These are phyloP conservation scores for Drosophila anomelani DNA, from an alignment of 2,888 invertebrate species.

Conservation along the genomic window DNA sequence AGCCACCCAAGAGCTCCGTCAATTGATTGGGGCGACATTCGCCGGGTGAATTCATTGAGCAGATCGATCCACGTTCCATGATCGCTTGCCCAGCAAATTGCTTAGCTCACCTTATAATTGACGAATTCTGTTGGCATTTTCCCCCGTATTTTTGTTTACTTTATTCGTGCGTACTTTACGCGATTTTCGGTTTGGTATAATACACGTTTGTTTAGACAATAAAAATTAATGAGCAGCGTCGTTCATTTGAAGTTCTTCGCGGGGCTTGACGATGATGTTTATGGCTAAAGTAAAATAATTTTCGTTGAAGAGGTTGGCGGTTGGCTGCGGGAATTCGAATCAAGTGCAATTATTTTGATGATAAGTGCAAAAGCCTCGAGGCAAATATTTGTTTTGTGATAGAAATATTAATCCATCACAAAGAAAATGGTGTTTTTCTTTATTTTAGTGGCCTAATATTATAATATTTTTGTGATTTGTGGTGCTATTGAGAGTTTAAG, in stretches of 20 bases:
- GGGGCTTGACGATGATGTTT: constrained; percentile 40
- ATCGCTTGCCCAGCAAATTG: constrained; percentile 46
- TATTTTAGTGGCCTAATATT: background rate
- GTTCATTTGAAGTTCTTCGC: constrained; percentile 48
- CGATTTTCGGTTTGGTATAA: constrained; percentile 25
- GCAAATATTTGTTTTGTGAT: background rate
- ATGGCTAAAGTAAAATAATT: constrained; percentile 11
- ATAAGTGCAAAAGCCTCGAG: constrained; percentile 3
- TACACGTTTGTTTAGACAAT: constrained; percentile 48
- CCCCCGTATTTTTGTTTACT: constrained; percentile 46
- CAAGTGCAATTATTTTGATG: constrained; percentile 20
- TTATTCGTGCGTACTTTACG: constrained; percentile 32
- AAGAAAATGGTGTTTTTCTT: background rate
- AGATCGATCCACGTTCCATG: constrained; percentile 48
- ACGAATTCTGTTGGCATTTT: constrained; percentile 16
- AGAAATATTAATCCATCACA: background rate
- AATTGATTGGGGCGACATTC: constrained; percentile 25
- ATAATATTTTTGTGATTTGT: background rate
- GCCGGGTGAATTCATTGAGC: constrained; percentile 23
- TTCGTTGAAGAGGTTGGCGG: constrained; percentile 25
- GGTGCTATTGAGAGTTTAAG: background rate
- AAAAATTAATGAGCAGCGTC: constrained; percentile 56
- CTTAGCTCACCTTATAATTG: constrained; percentile 30
- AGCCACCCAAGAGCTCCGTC: constrained; percentile 39
- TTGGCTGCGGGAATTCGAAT: constrained; percentile 7